Evolutionary conservation across 2,797 vertebrate species (phyloP), one percentile per base, ranked within the genome.

Genomic region (Pseudochromis fuscus): DNA sequence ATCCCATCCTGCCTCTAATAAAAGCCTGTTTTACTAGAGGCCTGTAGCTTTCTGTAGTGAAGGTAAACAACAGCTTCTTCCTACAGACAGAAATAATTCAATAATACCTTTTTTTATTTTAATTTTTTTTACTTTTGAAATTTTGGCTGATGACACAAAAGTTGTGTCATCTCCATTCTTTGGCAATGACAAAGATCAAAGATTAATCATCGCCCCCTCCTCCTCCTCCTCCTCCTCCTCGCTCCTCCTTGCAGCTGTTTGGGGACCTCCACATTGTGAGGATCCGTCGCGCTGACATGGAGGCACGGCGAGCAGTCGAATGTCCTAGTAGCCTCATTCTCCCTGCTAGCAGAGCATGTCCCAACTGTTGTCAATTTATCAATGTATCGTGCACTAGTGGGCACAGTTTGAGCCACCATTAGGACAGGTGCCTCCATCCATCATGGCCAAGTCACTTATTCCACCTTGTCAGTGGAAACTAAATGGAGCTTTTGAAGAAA

Each of bases 291-390:
- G 91, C 94, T 91, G 69, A 87, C 78, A 40, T 23, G 79, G 81
- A 79, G 60, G 79, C 74, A 38, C 37, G 82, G 76, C 12, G 83
- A 87, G 79, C 84, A 57, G 87, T 94, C 46, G 71, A 82, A 95
- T 95, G 96, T 96, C 96, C 97, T 97, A 90, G 73, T 95, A 94
- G 96, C 95, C 96, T 95, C 95, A 95, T 96, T 98, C 96, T 96
- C 93, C 94, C 94, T 95, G 95, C 95, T 95, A 95, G 95, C 95
- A 88, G 96, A 96, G 95, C 96, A 96, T 96, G 95, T 97, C 96
- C 96, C 96, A 97, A 97, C 96, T 97, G 97, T 96, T 97, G 96
- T 98, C 97, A 96, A 99, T 99, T 98, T 97, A 97, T 99, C 97
- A 99, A 96, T 95, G 97, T 98, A 97, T 93, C 95, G 94, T 98